Evolutionary conservation across 1,140 invertebrate genomes (phyloP).

Genomic region (Drosophila hydei): DNA sequence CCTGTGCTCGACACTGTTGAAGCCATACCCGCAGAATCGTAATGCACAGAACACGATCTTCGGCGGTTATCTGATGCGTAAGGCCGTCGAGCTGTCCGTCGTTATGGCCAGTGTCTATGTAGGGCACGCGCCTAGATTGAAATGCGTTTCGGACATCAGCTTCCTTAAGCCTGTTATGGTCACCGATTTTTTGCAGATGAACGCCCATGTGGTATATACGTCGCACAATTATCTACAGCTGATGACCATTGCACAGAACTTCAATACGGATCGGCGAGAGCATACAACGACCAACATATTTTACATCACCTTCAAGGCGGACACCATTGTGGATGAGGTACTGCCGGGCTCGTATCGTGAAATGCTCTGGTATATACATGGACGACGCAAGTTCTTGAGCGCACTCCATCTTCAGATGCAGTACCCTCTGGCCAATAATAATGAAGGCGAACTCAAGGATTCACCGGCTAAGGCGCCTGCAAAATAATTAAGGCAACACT

Average conservation of each 20-base stretch:
- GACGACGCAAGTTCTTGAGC: slow-evolving; percentile 86
- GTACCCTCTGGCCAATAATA: slow-evolving; percentile 4
- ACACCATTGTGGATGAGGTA: slow-evolving; percentile 85
- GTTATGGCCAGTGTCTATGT: slow-evolving; percentile 86
- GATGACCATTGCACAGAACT: slow-evolving; percentile 88
- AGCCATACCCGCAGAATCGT: slow-evolving; percentile 82
- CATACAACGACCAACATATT: slow-evolving; percentile 89
- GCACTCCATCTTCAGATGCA: slow-evolving; percentile 52
- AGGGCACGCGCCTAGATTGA: slow-evolving; percentile 85
- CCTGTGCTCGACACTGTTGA: slow-evolving; percentile 56
- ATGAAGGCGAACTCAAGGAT: background rate
- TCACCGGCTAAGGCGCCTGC: background rate
- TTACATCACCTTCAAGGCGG: slow-evolving; percentile 88
- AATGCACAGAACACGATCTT: slow-evolving; percentile 93
- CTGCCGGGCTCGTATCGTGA: slow-evolving; percentile 90
- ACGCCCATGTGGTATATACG: slow-evolving; percentile 89
- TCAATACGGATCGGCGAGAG: slow-evolving; percentile 85
- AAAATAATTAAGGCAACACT: slow-evolving; percentile 34
- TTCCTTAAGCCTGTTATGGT: slow-evolving; percentile 90
- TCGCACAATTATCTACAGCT: slow-evolving; percentile 87
- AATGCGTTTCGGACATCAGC: slow-evolving; percentile 89
- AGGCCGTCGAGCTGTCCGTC: slow-evolving; percentile 90
- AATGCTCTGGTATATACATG: slow-evolving; percentile 90
- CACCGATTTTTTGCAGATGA: slow-evolving; percentile 88
- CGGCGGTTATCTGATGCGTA: slow-evolving; percentile 92